These are phyloP conservation scores for Pseudorasbora parva DNA, from an alignment of 2,113 vertebrate species.

Conservation along the genomic window DNA sequence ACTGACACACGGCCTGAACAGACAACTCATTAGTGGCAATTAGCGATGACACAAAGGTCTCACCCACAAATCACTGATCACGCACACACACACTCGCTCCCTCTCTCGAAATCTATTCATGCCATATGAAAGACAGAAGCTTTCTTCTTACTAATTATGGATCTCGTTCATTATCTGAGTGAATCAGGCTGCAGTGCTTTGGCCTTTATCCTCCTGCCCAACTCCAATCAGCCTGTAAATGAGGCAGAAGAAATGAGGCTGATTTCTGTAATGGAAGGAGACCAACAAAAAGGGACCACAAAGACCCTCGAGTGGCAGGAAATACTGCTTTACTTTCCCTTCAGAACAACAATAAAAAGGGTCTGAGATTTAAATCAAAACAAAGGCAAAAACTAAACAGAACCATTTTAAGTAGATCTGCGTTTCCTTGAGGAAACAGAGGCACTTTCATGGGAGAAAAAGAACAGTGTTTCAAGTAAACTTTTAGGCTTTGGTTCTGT, in stretches of 20 bases:
- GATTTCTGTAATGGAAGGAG: slow-evolving; percentile 62
- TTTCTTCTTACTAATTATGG: slow-evolving; percentile 74
- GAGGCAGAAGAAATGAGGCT: slow-evolving; percentile 70
- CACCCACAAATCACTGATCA: slow-evolving; percentile 50
- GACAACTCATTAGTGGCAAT: slow-evolving; percentile 70
- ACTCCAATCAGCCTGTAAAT: slow-evolving; percentile 74
- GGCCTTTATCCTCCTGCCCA: slow-evolving; percentile 63
- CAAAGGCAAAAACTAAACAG: neutral
- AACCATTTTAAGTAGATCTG: neutral
- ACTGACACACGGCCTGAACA: slow-evolving; percentile 55
- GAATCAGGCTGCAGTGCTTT: slow-evolving; percentile 65
- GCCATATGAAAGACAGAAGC: slow-evolving; percentile 53
- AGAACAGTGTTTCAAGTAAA: neutral
- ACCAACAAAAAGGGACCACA: slow-evolving; percentile 59
- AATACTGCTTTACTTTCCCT: slow-evolving; percentile 4
- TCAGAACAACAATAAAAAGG: slow-evolving; percentile 2
- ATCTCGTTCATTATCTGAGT: slow-evolving; percentile 73
- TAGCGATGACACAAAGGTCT: slow-evolving; percentile 65
- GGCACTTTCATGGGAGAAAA: neutral
- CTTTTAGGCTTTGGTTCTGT: neutral
- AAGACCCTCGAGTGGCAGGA: slow-evolving; percentile 49
- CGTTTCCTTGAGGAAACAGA: neutral
- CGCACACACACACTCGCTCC: slow-evolving; percentile 14
- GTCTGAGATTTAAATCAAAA: slow-evolving; percentile 15
- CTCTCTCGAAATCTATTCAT: slow-evolving; percentile 34